These are phyloP conservation scores for Diloba caeruleocephala DNA, from an alignment of 2,888 invertebrate species.

Conservation along the genomic window DNA sequence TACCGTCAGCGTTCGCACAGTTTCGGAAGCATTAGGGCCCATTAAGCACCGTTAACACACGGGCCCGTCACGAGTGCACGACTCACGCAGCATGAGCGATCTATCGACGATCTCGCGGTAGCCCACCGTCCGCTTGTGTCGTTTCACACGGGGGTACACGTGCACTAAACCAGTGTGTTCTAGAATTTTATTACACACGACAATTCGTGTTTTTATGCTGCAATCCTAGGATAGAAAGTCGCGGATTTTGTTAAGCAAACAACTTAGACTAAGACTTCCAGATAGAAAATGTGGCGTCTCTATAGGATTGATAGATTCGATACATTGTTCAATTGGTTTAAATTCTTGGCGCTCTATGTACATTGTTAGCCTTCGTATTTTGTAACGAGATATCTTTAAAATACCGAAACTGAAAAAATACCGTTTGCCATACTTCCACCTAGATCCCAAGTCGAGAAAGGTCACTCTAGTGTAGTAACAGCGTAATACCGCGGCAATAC, in stretches of 20 bases:
- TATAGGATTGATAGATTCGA: not conserved
- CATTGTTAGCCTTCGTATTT: no score
- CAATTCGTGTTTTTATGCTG: conserved; percentile 61
- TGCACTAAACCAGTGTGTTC: conserved; percentile 58
- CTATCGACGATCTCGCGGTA: conserved; percentile 85
- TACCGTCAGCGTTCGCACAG: conserved; percentile 88
- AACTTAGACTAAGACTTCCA: not conserved
- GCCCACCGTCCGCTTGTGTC: conserved; percentile 72
- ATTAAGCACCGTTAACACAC: conserved; percentile 89
- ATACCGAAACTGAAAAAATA: not conserved
- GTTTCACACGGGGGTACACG: conserved; percentile 82
- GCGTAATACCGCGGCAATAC: conserved; percentile 31
- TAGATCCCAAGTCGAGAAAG: conserved; percentile 24
- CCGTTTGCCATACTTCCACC: conserved; percentile 13
- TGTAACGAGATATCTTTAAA: no score
- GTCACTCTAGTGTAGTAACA: conserved; percentile 17
- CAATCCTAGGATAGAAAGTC: conserved; percentile 44
- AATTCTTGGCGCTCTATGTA: no score
- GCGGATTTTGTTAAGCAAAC: conserved; percentile 40
- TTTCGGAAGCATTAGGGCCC: conserved; percentile 89
- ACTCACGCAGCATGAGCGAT: conserved; percentile 81
- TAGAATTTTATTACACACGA: conserved; percentile 69
- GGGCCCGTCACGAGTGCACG: conserved; percentile 86
- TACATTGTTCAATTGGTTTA: not conserved
- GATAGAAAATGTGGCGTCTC: not conserved